phyloP scores from a whole-genome alignment of 2,797 vertebrate genomes.

The Gila robusta region DNA sequence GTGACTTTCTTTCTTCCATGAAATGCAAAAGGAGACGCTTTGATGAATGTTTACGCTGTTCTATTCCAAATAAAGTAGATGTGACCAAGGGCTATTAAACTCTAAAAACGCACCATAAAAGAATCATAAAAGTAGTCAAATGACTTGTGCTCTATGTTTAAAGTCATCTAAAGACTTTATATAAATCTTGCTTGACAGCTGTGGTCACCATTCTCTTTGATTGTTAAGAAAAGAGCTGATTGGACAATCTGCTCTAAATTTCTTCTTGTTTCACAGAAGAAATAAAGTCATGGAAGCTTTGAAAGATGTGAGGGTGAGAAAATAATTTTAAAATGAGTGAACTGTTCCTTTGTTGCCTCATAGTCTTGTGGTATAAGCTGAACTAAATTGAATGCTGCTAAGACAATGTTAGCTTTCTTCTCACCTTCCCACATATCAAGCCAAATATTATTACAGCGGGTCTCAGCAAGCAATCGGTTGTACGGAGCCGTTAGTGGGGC shows the following conservation, averaged over 20 bases:
- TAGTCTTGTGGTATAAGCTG: not conserved
- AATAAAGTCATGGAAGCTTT: not conserved
- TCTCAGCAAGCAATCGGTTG: constrained; percentile 31
- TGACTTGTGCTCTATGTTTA: not conserved
- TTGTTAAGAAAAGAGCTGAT: not conserved
- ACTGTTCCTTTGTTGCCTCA: not conserved
- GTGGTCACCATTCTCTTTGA: not conserved
- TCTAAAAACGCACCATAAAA: not conserved
- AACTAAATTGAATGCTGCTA: constrained; percentile 4
- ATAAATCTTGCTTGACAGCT: not conserved
- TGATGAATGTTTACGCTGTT: not conserved
- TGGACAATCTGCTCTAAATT: not conserved
- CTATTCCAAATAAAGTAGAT: not conserved
- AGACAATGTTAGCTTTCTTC: constrained; percentile 34
- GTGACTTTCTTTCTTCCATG: not conserved
- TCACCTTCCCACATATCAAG: constrained; percentile 45
- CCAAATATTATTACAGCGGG: constrained; percentile 40
- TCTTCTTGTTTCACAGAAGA: not conserved
- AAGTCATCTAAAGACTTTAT: not conserved
- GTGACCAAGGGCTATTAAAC: not conserved
- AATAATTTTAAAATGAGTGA: not conserved
- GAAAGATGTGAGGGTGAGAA: not conserved
- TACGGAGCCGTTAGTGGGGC: constrained; percentile 25
- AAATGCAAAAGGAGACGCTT: not conserved
- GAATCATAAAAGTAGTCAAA: not conserved